Conservation (phyloP, 1,140 invertebrate species). For the Colletes gigas region DNA sequence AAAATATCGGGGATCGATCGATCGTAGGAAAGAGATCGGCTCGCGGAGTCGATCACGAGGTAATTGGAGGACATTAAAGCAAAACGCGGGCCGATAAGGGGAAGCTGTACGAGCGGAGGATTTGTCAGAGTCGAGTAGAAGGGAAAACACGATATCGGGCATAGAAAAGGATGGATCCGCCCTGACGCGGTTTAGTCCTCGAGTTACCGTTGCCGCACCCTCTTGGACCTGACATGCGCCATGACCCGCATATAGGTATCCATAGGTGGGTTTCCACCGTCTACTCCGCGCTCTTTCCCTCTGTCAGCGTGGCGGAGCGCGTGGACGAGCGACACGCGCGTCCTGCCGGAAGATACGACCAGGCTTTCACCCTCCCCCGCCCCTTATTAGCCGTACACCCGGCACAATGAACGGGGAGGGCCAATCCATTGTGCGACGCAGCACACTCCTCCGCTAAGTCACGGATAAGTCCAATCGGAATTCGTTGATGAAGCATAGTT, state of each 20-base stretch:
- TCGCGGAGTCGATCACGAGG: background rate
- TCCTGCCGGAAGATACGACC: background rate
- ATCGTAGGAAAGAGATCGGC: too few species aligned
- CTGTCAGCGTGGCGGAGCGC: background rate
- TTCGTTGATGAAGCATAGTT: slow-evolving; percentile 29
- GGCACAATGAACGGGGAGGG: background rate
- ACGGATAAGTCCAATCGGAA: slow-evolving; percentile 29
- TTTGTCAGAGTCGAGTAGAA: slow-evolving; percentile 19
- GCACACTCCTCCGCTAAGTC: background rate
- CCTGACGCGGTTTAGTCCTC: slow-evolving; percentile 54
- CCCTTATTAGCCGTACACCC: background rate
- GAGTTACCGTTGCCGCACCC: slow-evolving; percentile 71
- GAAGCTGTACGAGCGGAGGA: background rate
- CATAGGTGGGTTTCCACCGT: slow-evolving; percentile 35
- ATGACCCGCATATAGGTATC: slow-evolving; percentile 70
- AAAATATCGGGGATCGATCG: too few species aligned
- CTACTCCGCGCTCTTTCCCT: slow-evolving; percentile 13
- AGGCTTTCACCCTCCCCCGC: too few species aligned
- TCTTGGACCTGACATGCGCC: slow-evolving; percentile 73
- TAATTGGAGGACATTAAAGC: slow-evolving; percentile 11
- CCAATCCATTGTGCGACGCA: background rate
- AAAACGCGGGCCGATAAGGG: background rate
- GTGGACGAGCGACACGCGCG: slow-evolving; percentile 11
- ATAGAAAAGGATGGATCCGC: slow-evolving; percentile 56
- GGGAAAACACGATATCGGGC: slow-evolving; percentile 48